Evolutionary conservation across 1,140 invertebrate genomes (phyloP), one percentile per base, ranked within the genome.

Genomic region (Rhynchophorus ferrugineus): DNA sequence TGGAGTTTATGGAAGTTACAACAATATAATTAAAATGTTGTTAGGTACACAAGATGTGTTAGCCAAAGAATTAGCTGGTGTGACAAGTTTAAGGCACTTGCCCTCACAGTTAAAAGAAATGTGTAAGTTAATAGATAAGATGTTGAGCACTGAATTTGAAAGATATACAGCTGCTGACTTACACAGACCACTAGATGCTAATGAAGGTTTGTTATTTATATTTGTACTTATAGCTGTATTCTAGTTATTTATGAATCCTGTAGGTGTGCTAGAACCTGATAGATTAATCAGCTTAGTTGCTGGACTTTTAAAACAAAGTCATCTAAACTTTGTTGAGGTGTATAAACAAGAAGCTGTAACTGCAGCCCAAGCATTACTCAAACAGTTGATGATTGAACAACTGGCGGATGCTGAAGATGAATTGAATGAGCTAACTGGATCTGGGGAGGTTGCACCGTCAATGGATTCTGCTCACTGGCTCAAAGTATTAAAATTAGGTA

Each of bases 51-150:
- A 98, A 75, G 94, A 97, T 73, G 88, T 98, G 52, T 74, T 98
- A 9, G 76, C 80, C 3, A 84, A 89, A 59, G 91, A 96, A 69
- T 73, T 99, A 38, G 83, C 85, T 49, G 93, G 92, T 9, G 49
- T 59, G 38, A 88, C 91, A 63, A 91, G 93, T 69, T 95, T 98
- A 68, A 86, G 95, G 66, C 93, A 98, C 75, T 75, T 98, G 56
- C 87, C 91, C 57, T 91, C 90, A 38, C 94, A 99, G 73, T 75
- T 99, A n/a, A 86, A 84, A 53, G 96, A 99, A 79, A 91, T 98
- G 82, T 87, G 94, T 63, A 86, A 89, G 66, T 75, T 96, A 3
- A 97, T 99, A 61, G 91, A 97, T 63, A 95, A 94, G 73, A 95
- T 99, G 91, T 78, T 99, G 55, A 85, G 85, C 43, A 90, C 91